Conservation (phyloP, 2,888 invertebrate genomes). For the Chaetoderma sp. region DNA sequence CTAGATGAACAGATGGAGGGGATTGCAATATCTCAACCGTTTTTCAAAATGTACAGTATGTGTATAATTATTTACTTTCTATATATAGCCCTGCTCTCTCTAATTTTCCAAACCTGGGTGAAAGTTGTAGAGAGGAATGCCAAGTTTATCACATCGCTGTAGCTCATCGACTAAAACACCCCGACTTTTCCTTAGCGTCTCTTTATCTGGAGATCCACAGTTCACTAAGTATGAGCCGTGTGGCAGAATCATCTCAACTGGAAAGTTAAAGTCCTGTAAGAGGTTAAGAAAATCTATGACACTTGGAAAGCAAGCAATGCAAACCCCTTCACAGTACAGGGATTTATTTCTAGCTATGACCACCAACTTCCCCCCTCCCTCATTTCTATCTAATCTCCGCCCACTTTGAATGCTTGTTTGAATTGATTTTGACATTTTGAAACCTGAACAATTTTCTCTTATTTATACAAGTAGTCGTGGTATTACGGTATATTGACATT, state of each 20-base stretch:
- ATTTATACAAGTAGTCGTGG: too few species aligned
- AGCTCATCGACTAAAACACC: constrained; percentile 70
- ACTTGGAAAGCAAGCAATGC: background rate
- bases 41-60: too few species aligned
- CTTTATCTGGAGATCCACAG: constrained; percentile 69
- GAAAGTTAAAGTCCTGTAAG: constrained; percentile 58
- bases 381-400: background rate
- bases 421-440: background rate
- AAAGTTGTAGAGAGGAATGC: constrained; percentile 70
- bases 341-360: too few species aligned
- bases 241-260: constrained; percentile 61
- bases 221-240: constrained; percentile 72
- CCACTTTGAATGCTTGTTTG: background rate
- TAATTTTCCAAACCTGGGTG: constrained; percentile 67
- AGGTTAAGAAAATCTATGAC: background rate
- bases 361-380: too few species aligned
- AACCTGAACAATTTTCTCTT: too few species aligned
- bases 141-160: constrained; percentile 69
- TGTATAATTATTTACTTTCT: too few species aligned
- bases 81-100: background rate
- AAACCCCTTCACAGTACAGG: background rate
- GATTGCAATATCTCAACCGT: too few species aligned
- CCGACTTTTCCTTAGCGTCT: constrained; percentile 67
- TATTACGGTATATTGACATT: too few species aligned
- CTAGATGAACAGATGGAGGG: too few species aligned